phyloP scores from a whole-genome alignment of 2,797 vertebrate genomes.

The Enoplosus armatus region DNA sequence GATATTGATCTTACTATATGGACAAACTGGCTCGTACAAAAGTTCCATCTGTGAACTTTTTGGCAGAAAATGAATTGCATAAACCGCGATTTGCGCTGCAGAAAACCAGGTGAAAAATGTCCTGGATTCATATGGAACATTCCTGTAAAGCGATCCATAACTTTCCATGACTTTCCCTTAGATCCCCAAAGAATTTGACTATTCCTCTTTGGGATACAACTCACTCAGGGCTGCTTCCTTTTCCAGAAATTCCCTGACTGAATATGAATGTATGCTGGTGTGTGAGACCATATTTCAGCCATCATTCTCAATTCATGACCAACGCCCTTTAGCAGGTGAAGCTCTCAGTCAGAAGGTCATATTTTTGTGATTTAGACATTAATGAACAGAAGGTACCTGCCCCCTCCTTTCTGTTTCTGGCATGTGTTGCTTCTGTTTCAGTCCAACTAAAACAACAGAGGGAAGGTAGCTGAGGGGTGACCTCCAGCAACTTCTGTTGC shows the following conservation, averaged over 20 bases:
- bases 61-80: too few relatives aligned
- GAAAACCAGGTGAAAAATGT: background rate
- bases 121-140: background rate
- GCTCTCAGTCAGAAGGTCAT: background rate
- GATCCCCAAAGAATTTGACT: background rate
- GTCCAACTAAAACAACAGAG: slow-evolving; percentile 54
- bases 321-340: background rate
- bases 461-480: slow-evolving; percentile 29
- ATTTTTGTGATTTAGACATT: slow-evolving; percentile 9
- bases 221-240: background rate
- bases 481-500: slow-evolving; percentile 30
- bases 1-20: background rate
- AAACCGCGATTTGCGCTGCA: too few relatives aligned
- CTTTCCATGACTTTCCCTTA: background rate
- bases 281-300: background rate
- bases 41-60: too few relatives aligned
- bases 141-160: background rate
- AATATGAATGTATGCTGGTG: background rate
- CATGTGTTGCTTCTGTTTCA: slow-evolving; percentile 8
- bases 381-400: slow-evolving; percentile 1
- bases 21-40: too few relatives aligned
- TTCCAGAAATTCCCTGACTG: background rate
- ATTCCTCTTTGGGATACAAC: background rate
- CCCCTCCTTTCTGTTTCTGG: slow-evolving; percentile 3
- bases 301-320: background rate